Percentiles rank a stretch among this genome's conserved stretches.
phyloP scores from a whole-genome alignment of 1,140 invertebrate genomes.

The Bombyx mori region ASM3026992v2 NC_085110.1:4784501-4785000 shows the following conservation, averaged over 20 bases:
- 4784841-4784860: conserved; percentile 14
- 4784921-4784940: conserved; percentile 48
- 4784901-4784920: conserved; percentile 60
- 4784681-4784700: conserved; percentile 14
- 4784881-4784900: conserved; percentile 57
- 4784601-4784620: conserved; percentile 43
- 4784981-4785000: conserved; percentile 13
- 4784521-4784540: conserved; percentile 29
- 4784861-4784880: conserved; percentile 44
- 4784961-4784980: conserved; percentile 31
- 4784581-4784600: conserved; percentile 31
- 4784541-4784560: conserved; percentile 39
- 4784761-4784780: too few species aligned
- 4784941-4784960: conserved; percentile 49
- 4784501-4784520: conserved; percentile 7
- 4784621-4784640: conserved; percentile 49
- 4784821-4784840: not conserved
- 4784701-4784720: too few species aligned
- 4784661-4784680: conserved; percentile 36
- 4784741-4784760: too few species aligned
- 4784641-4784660: conserved; percentile 38
- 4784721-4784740: too few species aligned
- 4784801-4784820: too few species aligned
- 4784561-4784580: conserved; percentile 35
- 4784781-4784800: too few species aligned